These are phyloP conservation scores for Oceanodroma leucorhoa DNA, from an alignment of 2,797 vertebrate species.

Conservation along the genomic window DNA sequence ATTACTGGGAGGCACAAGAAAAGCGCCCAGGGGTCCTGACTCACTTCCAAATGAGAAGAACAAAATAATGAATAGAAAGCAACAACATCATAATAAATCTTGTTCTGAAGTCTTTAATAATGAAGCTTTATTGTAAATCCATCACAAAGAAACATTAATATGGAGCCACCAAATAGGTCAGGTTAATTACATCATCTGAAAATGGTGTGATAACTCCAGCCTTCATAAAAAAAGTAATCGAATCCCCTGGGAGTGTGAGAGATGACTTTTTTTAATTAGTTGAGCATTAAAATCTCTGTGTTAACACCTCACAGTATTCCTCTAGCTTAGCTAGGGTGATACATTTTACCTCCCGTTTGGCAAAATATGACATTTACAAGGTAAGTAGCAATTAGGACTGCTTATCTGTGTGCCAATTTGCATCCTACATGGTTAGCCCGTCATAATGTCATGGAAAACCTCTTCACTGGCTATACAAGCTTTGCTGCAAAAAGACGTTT, in stretches of 20 bases:
- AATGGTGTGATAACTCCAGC: conserved; percentile 21
- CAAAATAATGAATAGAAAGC: not conserved
- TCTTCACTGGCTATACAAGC: not conserved
- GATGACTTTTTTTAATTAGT: conserved; percentile 45
- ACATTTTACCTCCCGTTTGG: not conserved
- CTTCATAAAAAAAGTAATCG: not conserved
- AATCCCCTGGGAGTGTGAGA: not conserved
- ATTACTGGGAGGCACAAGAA: not conserved
- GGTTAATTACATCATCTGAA: conserved; percentile 40
- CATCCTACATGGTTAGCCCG: not conserved
- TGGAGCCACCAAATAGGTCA: conserved; percentile 24
- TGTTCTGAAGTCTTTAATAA: conserved; percentile 25
- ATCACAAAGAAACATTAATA: not conserved
- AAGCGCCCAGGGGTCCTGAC: not conserved
- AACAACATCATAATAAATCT: conserved; percentile 11
- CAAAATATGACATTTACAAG: not conserved
- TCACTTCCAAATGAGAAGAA: not conserved
- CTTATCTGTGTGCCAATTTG: not conserved
- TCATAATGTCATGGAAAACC: not conserved
- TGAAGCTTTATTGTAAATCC: not conserved
- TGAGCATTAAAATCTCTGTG: conserved; percentile 35
- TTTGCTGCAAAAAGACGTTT: not conserved
- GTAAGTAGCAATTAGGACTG: not conserved
- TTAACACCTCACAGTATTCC: not conserved
- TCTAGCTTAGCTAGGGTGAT: not conserved